Conservation (phyloP, 1,140 invertebrate species). For the Rhyacophila brunnea region DNA sequence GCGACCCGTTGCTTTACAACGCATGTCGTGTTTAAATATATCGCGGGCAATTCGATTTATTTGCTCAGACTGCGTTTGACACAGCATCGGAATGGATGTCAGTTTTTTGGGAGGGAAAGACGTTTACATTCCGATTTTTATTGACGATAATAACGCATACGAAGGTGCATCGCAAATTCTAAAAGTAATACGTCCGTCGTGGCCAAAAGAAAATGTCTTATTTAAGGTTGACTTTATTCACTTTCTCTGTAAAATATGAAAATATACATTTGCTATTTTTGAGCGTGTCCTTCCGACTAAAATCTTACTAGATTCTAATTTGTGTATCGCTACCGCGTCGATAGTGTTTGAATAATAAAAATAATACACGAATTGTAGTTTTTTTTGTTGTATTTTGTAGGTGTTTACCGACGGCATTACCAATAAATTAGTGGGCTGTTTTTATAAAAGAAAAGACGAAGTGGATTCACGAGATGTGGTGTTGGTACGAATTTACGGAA, state of each 20-base stretch:
- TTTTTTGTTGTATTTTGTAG: slow-evolving; percentile 52
- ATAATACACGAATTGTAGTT: background rate
- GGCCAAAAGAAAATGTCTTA: slow-evolving; percentile 51
- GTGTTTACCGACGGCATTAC: slow-evolving; percentile 90
- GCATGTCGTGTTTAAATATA: too few relatives aligned
- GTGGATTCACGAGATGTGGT: slow-evolving; percentile 65
- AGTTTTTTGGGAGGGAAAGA: slow-evolving; percentile 4
- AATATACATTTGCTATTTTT: background rate
- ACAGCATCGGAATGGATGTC: slow-evolving; percentile 10
- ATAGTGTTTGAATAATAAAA: too few relatives aligned
- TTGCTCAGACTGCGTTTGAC: slow-evolving; percentile 9
- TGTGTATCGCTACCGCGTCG: too few relatives aligned
- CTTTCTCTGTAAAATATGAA: background rate
- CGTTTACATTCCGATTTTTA: slow-evolving; percentile 43
- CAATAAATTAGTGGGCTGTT: slow-evolving; percentile 83
- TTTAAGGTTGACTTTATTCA: slow-evolving; percentile 50
- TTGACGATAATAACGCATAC: slow-evolving; percentile 55
- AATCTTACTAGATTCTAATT: slow-evolving; percentile 4
- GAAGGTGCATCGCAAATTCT: slow-evolving; percentile 55
- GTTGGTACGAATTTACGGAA: slow-evolving; percentile 83
- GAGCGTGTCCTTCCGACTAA: background rate
- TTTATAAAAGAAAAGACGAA: slow-evolving; percentile 40
- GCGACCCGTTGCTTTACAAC: too few relatives aligned
- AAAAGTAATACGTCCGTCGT: slow-evolving; percentile 54
- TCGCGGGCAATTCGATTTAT: too few relatives aligned